Evolutionary conservation across 2,888 invertebrate species (phyloP).

Genomic region (Acanthosepion esculentum): DNA sequence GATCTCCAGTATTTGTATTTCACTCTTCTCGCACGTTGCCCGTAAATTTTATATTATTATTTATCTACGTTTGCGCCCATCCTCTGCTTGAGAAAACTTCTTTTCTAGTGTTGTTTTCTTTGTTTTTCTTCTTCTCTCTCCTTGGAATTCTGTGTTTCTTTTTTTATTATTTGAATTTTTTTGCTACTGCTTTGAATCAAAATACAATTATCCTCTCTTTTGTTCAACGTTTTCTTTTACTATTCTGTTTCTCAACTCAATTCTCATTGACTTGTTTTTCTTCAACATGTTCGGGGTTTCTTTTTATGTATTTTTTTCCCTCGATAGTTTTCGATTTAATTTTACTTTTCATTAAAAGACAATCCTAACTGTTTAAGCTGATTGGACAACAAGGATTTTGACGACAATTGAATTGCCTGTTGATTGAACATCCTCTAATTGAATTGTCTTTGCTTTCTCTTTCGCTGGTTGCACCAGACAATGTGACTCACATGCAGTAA

Average conservation of each 20-base stretch:
- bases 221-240: background rate
- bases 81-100: background rate
- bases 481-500: background rate
- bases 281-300: background rate
- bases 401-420: conserved; percentile 6
- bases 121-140: background rate
- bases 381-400: conserved; percentile 24
- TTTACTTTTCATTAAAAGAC: conserved; percentile 13
- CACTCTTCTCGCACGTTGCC: background rate
- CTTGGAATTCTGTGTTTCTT: background rate
- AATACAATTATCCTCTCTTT: background rate
- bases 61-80: background rate
- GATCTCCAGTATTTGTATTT: background rate
- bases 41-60: background rate
- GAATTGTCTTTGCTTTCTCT: background rate
- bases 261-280: background rate
- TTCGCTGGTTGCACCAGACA: background rate
- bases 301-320: background rate
- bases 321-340: background rate
- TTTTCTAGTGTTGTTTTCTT: background rate
- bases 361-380: conserved; percentile 10
- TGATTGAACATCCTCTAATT: background rate
- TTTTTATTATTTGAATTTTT: background rate
- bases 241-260: background rate
- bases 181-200: background rate